Conservation (phyloP, 2,113 vertebrate genomes). For the Ptyas mucosa region DNA sequence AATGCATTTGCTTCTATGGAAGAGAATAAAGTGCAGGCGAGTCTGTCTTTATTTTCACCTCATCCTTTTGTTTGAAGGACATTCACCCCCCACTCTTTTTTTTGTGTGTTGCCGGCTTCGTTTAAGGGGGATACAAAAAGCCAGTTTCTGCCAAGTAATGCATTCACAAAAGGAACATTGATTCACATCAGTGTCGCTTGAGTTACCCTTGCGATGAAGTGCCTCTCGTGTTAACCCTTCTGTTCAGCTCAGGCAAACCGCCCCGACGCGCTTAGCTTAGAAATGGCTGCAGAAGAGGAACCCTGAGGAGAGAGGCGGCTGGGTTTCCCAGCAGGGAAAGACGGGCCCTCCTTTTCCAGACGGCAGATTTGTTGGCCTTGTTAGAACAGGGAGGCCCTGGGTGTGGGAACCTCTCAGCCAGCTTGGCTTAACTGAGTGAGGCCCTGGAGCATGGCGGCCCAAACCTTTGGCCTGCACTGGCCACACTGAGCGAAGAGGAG, state of each 20-base stretch:
- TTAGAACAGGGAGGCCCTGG: background rate
- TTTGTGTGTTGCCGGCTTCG: slow-evolving; percentile 81
- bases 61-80: slow-evolving; percentile 94
- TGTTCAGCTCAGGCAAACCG: slow-evolving; percentile 61
- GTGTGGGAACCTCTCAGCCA: background rate
- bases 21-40: slow-evolving; percentile 88
- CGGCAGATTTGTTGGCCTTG: background rate
- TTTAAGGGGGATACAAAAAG: slow-evolving; percentile 92
- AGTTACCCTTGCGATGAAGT: slow-evolving; percentile 90
- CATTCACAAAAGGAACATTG: slow-evolving; percentile 92
- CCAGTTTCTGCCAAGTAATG: slow-evolving; percentile 96
- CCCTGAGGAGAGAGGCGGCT: background rate
- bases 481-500: background rate
- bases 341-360: fast-evolving
- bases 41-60: slow-evolving; percentile 93
- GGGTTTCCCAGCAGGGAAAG: background rate
- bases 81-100: slow-evolving; percentile 41
- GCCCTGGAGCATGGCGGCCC: background rate
- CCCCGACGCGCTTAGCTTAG: slow-evolving; percentile 28
- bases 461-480: background rate
- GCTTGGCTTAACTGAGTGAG: background rate
- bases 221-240: slow-evolving; percentile 88
- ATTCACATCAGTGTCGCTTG: slow-evolving; percentile 96
- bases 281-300: slow-evolving; percentile 51
- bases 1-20: slow-evolving; percentile 99